These are phyloP conservation scores for Brenthis daphne DNA, from an alignment of 2,888 invertebrate genomes.

Conservation along the genomic window DNA sequence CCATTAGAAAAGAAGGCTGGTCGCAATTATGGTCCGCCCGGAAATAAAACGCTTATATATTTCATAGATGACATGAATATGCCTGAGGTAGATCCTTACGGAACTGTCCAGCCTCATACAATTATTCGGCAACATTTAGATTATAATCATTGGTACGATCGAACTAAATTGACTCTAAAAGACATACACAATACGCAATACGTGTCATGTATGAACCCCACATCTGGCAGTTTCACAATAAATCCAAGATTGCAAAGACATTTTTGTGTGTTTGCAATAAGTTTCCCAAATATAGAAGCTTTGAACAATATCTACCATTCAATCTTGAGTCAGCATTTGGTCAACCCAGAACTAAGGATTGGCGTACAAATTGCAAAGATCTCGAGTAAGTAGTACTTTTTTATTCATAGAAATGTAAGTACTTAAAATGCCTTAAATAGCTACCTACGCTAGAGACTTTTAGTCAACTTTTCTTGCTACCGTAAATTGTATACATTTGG, in stretches of 20 bases:
- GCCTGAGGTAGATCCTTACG: conserved; percentile 95
- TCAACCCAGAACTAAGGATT: conserved; percentile 91
- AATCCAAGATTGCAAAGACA: conserved; percentile 96
- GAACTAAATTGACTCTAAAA: conserved; percentile 93
- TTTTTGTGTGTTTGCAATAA: conserved; percentile 93
- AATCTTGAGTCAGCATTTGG: conserved; percentile 92
- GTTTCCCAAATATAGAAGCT: conserved; percentile 91
- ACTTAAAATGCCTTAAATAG: too few species aligned
- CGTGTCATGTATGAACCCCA: conserved; percentile 98
- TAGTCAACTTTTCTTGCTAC: too few species aligned
- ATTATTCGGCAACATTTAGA: conserved; percentile 97
- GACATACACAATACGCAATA: conserved; percentile 99
- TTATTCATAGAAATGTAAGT: too few species aligned
- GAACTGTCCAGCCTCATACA: conserved; percentile 98
- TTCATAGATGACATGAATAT: conserved; percentile 99
- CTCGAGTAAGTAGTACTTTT: conserved; percentile 62
- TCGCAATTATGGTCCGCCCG: conserved; percentile 97
- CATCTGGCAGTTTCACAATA: conserved; percentile 98
- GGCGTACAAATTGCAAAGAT: conserved; percentile 85
- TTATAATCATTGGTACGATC: conserved; percentile 95
- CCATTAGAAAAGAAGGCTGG: conserved; percentile 98
- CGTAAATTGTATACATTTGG: too few species aligned
- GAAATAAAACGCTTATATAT: conserved; percentile 95
- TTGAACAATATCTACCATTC: conserved; percentile 93
- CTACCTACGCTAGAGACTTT: too few species aligned